Conservation (phyloP, 2,888 invertebrate genomes). For the Liodrosophila aerea region DNA sequence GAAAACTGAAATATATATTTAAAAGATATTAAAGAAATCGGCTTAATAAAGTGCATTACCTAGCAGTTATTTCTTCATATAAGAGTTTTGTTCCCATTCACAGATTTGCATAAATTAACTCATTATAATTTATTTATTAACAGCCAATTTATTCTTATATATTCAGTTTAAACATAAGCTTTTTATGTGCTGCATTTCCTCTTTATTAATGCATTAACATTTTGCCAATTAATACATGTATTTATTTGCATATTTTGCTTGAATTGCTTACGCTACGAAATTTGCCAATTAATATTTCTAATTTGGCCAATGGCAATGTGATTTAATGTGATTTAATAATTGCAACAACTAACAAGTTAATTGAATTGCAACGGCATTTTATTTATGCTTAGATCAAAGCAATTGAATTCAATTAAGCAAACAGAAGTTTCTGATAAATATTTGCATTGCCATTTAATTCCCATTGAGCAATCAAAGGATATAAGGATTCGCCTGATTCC, state of each 20-base stretch:
- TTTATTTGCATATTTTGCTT: too few species aligned
- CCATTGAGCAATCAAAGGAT: constrained; percentile 5
- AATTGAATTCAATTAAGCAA: constrained; percentile 43
- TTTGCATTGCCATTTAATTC: constrained; percentile 26
- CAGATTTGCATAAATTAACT: too few species aligned
- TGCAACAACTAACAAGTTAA: constrained; percentile 44
- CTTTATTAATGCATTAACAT: too few species aligned
- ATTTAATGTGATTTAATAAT: constrained; percentile 31
- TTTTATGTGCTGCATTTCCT: too few species aligned
- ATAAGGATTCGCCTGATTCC: not conserved
- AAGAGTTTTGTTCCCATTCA: too few species aligned
- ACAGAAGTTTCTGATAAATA: constrained; percentile 18
- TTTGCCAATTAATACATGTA: too few species aligned
- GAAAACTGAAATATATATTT: not conserved
- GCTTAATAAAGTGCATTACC: too few species aligned
- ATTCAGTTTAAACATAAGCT: too few species aligned
- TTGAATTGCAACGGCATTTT: constrained; percentile 49
- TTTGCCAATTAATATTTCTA: not conserved
- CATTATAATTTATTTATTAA: too few species aligned
- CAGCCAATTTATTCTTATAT: too few species aligned
- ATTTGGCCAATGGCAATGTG: constrained; percentile 32
- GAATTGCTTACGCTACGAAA: too few species aligned
- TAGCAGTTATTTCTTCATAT: too few species aligned
- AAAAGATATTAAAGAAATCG: not conserved
- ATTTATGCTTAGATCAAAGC: constrained; percentile 44